Percentiles rank a stretch among this genome's conserved stretches.
Conservation (phyloP, 2,113 vertebrate genomes). For the Crotalus helleri region DNA sequence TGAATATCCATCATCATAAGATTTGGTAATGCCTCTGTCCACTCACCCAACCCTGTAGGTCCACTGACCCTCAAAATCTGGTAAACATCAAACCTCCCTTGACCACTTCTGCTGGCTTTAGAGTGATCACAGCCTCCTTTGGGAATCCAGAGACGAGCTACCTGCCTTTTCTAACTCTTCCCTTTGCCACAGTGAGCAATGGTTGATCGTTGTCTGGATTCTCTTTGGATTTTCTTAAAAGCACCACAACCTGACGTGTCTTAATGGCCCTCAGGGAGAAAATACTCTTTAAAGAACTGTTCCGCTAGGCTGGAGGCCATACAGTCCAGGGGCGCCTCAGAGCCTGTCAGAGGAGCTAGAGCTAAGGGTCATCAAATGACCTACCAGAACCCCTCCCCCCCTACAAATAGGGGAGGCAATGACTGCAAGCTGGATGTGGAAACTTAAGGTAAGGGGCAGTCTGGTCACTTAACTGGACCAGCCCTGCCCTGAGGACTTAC, state of each 20-base stretch:
- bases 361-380: background rate
- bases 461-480: background rate
- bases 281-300: background rate
- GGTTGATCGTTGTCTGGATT: background rate
- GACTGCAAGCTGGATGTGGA: background rate
- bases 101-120: background rate
- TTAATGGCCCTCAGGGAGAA: background rate
- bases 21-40: background rate
- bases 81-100: background rate
- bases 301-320: background rate
- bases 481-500: constrained; percentile 68
- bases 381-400: background rate
- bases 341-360: background rate
- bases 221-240: background rate
- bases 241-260: background rate
- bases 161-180: background rate
- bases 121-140: background rate
- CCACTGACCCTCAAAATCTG: background rate
- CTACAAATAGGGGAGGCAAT: background rate
- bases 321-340: background rate
- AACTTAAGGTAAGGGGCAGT: background rate
- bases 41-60: background rate
- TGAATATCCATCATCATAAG: background rate
- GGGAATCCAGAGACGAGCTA: background rate
- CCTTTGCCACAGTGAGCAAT: background rate